Base-by-base conservation (phyloP, 2,797 vertebrate species). In the Pseudotriccus pelzelni region DNA sequence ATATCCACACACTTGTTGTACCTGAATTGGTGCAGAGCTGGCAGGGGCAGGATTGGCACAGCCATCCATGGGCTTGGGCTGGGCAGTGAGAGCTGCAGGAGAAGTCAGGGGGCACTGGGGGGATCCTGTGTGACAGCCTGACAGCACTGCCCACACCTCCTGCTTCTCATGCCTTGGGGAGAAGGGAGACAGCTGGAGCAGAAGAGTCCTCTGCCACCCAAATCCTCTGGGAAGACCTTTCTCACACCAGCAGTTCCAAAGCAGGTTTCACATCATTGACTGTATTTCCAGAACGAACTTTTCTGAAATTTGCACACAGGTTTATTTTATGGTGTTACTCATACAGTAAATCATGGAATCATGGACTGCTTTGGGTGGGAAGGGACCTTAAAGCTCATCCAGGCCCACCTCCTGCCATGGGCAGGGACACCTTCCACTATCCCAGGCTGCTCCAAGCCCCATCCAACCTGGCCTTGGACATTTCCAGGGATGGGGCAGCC, bases 1-100 rank as follows among this genome's bases (percentile, higher is more conserved):
- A 9, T 7, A 18, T 7, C 32, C 21, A 44, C 24, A 8, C 25
- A 24, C 37, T n/a, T 68, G 24, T 50, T 15, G 37, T 30, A 13
- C 20, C n/a, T 18, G 47, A 34, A 27, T 27, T 36, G 30, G 58
- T 30, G 46, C 70, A 8, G 39, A 28, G 3, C 52, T n/a, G 59
- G 55, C 44, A 28, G 63, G 37, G 3, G 17, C 49, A 12, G 44
- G 75, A 32, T 4, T 41, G 39, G 39, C 28, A 43, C 60, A 39
- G 12, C 8, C 8, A 0, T 17, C 84, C 3, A 0, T 1, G 52
- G 23, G 41, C 43, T 32, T 0, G 7, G 55, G 43, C 11, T 62
- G 15, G 1, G 4, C 36, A 25, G 36, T 0, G 1, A 27, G 46
- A 41, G 64, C 37, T 1, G 27, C 27, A 43, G 50, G 63, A 75